phyloP scores from a whole-genome alignment of 2,113 vertebrate species.

The Pangasianodon hypophthalmus region DNA sequence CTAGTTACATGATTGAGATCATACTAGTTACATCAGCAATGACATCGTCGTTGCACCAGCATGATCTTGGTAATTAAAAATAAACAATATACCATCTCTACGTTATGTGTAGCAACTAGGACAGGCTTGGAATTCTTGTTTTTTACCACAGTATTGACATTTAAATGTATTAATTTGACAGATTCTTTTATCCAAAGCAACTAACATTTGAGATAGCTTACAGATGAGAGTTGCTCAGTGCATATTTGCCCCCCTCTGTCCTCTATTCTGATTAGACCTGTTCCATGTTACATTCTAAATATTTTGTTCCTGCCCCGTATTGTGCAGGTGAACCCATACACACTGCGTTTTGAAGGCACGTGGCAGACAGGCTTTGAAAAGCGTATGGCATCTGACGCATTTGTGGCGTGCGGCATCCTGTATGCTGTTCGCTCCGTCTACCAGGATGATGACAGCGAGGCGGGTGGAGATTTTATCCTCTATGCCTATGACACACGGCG shows the following conservation, averaged over 20 bases:
- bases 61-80: neutral
- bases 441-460: slow-evolving; percentile 90
- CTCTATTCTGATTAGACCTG: slow-evolving; percentile 12
- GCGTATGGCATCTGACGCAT: slow-evolving; percentile 90
- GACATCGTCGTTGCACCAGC: neutral
- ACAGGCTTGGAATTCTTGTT: neutral
- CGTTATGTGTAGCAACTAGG: neutral
- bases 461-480: slow-evolving; percentile 84
- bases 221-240: neutral
- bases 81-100: neutral
- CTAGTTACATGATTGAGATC: neutral
- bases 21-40: neutral
- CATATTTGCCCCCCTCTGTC: neutral
- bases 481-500: slow-evolving; percentile 91
- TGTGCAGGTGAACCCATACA: slow-evolving; percentile 88
- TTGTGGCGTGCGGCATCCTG: slow-evolving; percentile 92
- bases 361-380: slow-evolving; percentile 94
- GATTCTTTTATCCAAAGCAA: neutral
- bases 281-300: neutral
- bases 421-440: slow-evolving; percentile 91
- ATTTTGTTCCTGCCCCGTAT: neutral
- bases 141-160: neutral
- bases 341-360: slow-evolving; percentile 89
- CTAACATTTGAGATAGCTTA: neutral
- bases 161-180: neutral